Evolutionary conservation across 2,888 invertebrate genomes (phyloP).

Genomic region (Chymomyza caudatula): DNA sequence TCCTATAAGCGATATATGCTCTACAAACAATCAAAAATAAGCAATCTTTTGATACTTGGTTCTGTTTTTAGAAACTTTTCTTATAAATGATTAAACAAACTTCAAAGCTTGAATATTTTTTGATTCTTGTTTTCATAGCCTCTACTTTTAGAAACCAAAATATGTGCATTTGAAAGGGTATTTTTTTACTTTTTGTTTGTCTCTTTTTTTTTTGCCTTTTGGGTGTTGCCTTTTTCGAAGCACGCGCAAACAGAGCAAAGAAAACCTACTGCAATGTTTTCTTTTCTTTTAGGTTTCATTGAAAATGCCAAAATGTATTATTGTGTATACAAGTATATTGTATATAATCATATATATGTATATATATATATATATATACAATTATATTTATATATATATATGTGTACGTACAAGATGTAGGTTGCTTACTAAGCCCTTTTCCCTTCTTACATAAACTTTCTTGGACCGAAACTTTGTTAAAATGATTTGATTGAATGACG

Average conservation of each 20-base stretch:
- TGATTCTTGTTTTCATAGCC: neutral
- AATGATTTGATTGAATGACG: slow-evolving; percentile 32
- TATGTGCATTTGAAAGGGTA: neutral
- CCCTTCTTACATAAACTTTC: neutral
- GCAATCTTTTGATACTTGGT: too few species aligned
- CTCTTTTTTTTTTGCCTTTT: neutral
- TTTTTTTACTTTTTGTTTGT: neutral
- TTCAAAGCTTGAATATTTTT: neutral
- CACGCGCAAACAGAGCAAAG: slow-evolving; percentile 1
- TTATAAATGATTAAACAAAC: too few species aligned
- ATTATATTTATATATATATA: neutral
- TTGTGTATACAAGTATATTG: too few species aligned
- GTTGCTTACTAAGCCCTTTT: neutral
- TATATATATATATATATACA: neutral
- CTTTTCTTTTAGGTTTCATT: slow-evolving; percentile 2
- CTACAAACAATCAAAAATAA: too few species aligned
- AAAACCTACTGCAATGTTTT: slow-evolving; percentile 10
- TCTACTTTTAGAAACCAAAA: neutral
- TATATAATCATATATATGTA: neutral
- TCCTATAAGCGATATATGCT: too few species aligned
- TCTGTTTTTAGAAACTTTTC: too few species aligned
- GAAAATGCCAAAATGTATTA: slow-evolving; percentile 10
- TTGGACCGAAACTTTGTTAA: slow-evolving; percentile 22
- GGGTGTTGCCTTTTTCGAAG: neutral
- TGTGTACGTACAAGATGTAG: neutral